These are phyloP conservation scores for Papilio protenor DNA, from an alignment of 2,888 invertebrate species.

Conservation along the genomic window DNA sequence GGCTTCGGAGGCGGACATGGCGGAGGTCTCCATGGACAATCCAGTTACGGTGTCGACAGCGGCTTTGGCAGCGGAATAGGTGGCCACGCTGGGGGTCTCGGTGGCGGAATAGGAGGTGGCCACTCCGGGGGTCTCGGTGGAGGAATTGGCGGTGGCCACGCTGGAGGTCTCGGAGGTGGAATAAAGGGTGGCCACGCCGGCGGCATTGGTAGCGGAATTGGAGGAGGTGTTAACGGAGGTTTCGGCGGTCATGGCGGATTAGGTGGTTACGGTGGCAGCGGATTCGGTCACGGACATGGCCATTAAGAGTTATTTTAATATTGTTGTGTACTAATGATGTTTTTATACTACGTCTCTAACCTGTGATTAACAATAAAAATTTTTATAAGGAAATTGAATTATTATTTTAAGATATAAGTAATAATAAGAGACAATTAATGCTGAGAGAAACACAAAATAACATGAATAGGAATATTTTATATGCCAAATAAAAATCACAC, in stretches of 20 bases:
- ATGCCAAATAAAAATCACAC: no score
- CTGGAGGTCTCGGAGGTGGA: conserved; percentile 41
- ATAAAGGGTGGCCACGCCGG: conserved; percentile 36
- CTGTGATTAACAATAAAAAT: conserved; percentile 19
- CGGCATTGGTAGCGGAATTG: conserved; percentile 15
- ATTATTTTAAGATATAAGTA: conserved; percentile 7
- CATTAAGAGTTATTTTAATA: conserved; percentile 9
- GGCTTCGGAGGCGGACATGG: neutral
- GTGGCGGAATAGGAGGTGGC: conserved; percentile 25
- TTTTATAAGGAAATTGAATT: neutral
- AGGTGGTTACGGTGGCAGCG: conserved; percentile 31
- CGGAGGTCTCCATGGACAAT: neutral
- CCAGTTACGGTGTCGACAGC: neutral
- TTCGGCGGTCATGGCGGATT: conserved; percentile 26
- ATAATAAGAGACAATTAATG: neutral
- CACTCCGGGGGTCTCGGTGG: conserved; percentile 42
- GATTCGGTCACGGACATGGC: conserved; percentile 44
- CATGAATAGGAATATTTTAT: no score
- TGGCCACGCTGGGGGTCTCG: conserved; percentile 33
- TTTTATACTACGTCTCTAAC: conserved; percentile 1
- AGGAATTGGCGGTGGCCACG: conserved; percentile 40
- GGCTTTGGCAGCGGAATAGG: conserved; percentile 28
- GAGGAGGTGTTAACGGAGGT: conserved; percentile 40
- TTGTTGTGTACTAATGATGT: conserved; percentile 4
- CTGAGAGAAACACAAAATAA: neutral